A percentile compares a stretch with the other conserved stretches of the same genome.
Evolutionary conservation across 1,140 invertebrate species (phyloP).

Genomic region (Drosophila repletoides): DNA sequence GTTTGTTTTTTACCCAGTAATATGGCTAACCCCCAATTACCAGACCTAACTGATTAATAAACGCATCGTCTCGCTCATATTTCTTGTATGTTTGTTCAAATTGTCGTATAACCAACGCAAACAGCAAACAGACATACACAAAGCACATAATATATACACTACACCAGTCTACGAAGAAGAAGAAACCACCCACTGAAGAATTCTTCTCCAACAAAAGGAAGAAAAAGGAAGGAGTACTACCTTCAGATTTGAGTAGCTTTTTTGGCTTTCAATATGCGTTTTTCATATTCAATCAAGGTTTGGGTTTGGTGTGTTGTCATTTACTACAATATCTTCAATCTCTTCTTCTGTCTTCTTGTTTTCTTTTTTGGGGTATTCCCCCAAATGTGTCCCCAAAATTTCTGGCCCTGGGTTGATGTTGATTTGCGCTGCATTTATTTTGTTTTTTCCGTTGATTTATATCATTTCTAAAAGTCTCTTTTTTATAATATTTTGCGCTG

Average conservation of each 20-base stretch:
- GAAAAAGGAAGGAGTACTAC: no score
- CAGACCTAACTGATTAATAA: conserved; percentile 23
- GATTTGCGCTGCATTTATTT: conserved; percentile 25
- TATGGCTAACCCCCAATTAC: conserved; percentile 42
- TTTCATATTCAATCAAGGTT: background rate
- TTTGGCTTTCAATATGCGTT: no score
- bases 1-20: no score
- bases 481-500: conserved; percentile 56
- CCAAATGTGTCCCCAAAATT: background rate
- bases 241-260: no score
- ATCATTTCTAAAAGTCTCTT: conserved; percentile 40
- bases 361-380: background rate
- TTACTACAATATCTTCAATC: background rate
- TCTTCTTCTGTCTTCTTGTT: background rate
- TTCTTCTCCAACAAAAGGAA: no score
- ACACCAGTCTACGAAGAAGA: background rate
- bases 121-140: conserved; percentile 13
- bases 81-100: conserved; percentile 39
- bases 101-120: conserved; percentile 32
- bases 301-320: conserved; percentile 16
- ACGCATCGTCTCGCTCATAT: no score
- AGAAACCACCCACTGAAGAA: no score
- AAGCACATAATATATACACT: conserved; percentile 8
- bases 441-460: conserved; percentile 16
- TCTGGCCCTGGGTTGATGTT: background rate